Base-by-base conservation (phyloP, 2,113 vertebrate genomes). In the Pungitius pungitius region DNA sequence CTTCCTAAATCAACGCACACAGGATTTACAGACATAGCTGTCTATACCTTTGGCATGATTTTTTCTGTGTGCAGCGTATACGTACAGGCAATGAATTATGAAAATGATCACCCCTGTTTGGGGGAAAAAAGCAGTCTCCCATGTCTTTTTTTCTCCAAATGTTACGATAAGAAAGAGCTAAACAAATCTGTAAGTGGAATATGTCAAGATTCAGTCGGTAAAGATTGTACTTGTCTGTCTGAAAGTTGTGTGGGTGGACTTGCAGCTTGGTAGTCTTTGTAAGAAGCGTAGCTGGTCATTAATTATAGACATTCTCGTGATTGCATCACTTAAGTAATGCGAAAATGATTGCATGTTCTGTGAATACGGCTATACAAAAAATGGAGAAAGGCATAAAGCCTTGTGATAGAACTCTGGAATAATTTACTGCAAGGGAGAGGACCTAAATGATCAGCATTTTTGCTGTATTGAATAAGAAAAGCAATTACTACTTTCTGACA, bases 281-380 rank as follows among this genome's bases (percentile, higher is more conserved):
- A 39, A 40, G 54, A 79, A 49, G 45, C 30, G 49, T 37, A 54
- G 52, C 62, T 60, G 57, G 47, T 71, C 51, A 65, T 70, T 58
- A 40, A 81, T 78, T 55, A 61, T 62, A 26, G 39, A 72, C 60
- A 42, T 43, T 47, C 40, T 47, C 20, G 8, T 45, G 18, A 77
- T 68, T 58, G 40, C 17, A 63, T 74, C 49, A 70, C 42, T 39
- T 33, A 52, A 60, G 14, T 64, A 57, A 56, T 68, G 56, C 47
- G 59, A 64, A 65, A 64, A 65, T 60, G 1, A 73, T 64, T 73
- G 52, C 20, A 22, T 20, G 7, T 37, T 42, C 35, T 49, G 20
- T 59, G 8, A 78, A 72, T 75, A 55, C 1, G 2, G 69, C 49
- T 2, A 14, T 22, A 15, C 26, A 68, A 14, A n/a, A 67, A 77